Conservation (phyloP, 2,888 invertebrate genomes). For the Brenthis daphne region DNA sequence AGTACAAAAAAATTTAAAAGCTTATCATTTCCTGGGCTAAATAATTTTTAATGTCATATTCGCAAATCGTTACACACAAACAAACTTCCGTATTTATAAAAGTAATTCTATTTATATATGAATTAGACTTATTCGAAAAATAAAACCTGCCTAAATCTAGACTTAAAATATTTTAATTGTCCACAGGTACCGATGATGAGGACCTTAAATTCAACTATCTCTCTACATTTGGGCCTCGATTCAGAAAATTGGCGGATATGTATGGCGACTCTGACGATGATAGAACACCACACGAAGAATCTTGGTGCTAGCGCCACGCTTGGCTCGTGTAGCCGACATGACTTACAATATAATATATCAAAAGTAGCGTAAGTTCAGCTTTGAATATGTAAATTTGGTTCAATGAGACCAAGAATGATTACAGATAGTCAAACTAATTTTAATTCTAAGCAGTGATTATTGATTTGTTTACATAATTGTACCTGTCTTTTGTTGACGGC, state of each 20-base stretch:
- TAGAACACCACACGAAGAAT: constrained; percentile 89
- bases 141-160: background rate
- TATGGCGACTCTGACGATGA: constrained; percentile 96
- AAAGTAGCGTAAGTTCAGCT: background rate
- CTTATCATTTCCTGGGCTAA: no score
- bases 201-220: constrained; percentile 97
- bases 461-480: no score
- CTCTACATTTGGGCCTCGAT: constrained; percentile 97
- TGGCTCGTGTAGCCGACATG: constrained; percentile 73
- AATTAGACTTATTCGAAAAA: background rate
- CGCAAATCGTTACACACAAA: no score
- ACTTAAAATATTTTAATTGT: background rate
- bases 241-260: constrained; percentile 96
- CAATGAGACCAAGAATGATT: constrained; percentile 10
- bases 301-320: constrained; percentile 88
- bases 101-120: background rate
- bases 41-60: no score
- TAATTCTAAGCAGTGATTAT: no score
- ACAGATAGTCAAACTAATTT: background rate
- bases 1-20: no score
- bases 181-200: constrained; percentile 91
- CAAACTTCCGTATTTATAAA: no score
- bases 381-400: constrained; percentile 18
- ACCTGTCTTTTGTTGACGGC: no score
- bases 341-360: background rate